These are phyloP conservation scores for Protomyctophum bolini DNA, from an alignment of 2,113 vertebrate genomes.

Conservation along the genomic window DNA sequence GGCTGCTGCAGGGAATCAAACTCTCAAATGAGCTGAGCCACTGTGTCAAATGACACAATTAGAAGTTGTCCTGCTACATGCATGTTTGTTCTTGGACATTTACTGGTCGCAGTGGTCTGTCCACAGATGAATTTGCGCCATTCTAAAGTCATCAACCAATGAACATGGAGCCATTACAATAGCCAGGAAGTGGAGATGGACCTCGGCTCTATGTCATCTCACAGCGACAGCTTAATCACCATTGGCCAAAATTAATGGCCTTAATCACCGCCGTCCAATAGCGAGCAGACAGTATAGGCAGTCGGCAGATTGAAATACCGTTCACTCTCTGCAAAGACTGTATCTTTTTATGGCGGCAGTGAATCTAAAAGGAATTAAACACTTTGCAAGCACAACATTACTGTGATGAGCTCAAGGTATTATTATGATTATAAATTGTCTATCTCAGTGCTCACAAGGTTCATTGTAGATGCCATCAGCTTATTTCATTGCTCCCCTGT, in stretches of 20 bases:
- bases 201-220: conserved; percentile 24
- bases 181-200: conserved; percentile 34
- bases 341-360: conserved; percentile 57
- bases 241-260: conserved; percentile 41
- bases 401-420: conserved; percentile 38
- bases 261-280: conserved; percentile 45
- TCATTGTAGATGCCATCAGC: conserved; percentile 49
- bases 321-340: conserved; percentile 31
- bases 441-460: conserved; percentile 24
- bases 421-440: conserved; percentile 49
- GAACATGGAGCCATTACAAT: conserved; percentile 26
- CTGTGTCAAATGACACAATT: no score
- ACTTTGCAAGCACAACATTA: conserved; percentile 68
- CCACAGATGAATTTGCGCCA: neutral
- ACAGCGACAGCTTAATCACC: conserved; percentile 61
- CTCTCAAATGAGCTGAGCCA: no score
- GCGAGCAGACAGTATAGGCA: conserved; percentile 20
- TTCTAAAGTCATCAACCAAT: conserved; percentile 18
- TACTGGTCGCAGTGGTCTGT: no score
- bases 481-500: conserved; percentile 39
- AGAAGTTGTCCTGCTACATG: no score
- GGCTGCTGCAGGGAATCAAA: no score
- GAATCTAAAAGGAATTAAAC: conserved; percentile 63
- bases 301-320: conserved; percentile 53
- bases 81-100: no score